Base-by-base conservation (phyloP, 2,888 invertebrate species). In the Fragum whitleyi region DNA sequence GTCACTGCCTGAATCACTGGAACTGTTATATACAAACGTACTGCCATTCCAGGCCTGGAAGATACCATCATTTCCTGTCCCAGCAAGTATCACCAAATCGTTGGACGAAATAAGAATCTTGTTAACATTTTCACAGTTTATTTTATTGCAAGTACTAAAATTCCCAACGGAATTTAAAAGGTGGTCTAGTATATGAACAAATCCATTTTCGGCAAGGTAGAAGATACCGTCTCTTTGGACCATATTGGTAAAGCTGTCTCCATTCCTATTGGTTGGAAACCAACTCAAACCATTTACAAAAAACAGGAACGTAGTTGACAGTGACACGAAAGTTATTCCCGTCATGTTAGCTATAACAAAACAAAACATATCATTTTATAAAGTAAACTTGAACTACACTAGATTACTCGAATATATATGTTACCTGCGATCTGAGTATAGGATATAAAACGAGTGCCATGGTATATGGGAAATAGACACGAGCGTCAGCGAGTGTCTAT, bases 61-160 rank as follows among this genome's bases (percentile, higher is more conserved):
- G 53, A 51, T 55, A 3, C 70, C 70, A 36, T 53, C n/a, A 14
- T 71, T 53, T 16, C 76, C 76, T 47, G 71, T 71, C 1, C 76
- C 76, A 65, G 70, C 69, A 7, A 61, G 32, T 26, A 76, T 26
- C 0, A 76, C 36, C 23, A 21, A 19, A 26, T 36, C 21, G 11
- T 53, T 7, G 28, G 28, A 16, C 36, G 70, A n/a, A 29, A 62
- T 23, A 42, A 76, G 26, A 28, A 76, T 61, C 26, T 62, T 62
- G 23, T 76, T 76, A 0, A 39, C 19, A 65, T 76, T 76, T 7
- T 62, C n/a, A 71, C 76, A 76, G 7, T 26, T 23, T 9, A 36
- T 23, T 1, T 16, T 11, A 39, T 21, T 29, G 36, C 62, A 62
- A 21, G 62, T 62, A 21, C 39, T 62, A 21, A 36, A 36, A 21